phyloP scores from a whole-genome alignment of 2,888 invertebrate species.

The Diaprepes abbreviatus region DNA sequence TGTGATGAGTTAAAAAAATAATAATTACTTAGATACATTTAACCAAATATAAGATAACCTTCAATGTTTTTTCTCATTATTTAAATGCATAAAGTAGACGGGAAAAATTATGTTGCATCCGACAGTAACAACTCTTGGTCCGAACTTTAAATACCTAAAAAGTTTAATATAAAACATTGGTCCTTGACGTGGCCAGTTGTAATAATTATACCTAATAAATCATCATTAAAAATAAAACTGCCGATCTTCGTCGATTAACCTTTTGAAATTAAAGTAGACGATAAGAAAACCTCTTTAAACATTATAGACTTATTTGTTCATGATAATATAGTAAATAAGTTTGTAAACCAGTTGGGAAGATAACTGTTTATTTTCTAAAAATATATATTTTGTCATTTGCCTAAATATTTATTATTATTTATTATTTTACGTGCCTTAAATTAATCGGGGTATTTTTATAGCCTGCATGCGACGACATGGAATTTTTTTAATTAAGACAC shows the following conservation, averaged over 20 bases:
- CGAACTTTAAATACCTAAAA: too few species aligned
- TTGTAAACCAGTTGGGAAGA: neutral
- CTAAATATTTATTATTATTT: neutral
- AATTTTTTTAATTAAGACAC: neutral
- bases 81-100: too few species aligned
- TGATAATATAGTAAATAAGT: slow-evolving; percentile 1
- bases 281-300: slow-evolving; percentile 11
- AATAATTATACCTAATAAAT: slow-evolving; percentile 12
- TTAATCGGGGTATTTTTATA: too few species aligned
- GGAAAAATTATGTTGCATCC: too few species aligned
- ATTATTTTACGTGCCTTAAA: too few species aligned
- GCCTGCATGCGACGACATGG: too few species aligned
- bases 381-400: slow-evolving; percentile 10
- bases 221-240: slow-evolving; percentile 13
- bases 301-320: slow-evolving; percentile 10
- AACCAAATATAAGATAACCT: neutral
- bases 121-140: too few species aligned
- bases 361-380: slow-evolving; percentile 12
- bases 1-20: neutral
- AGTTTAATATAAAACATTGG: neutral
- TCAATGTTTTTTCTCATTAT: too few species aligned
- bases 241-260: slow-evolving; percentile 16
- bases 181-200: neutral
- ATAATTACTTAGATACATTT: neutral
- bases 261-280: slow-evolving; percentile 17